Conservation (phyloP, 2,888 invertebrate species). For the Entomobrya proxima region DNA sequence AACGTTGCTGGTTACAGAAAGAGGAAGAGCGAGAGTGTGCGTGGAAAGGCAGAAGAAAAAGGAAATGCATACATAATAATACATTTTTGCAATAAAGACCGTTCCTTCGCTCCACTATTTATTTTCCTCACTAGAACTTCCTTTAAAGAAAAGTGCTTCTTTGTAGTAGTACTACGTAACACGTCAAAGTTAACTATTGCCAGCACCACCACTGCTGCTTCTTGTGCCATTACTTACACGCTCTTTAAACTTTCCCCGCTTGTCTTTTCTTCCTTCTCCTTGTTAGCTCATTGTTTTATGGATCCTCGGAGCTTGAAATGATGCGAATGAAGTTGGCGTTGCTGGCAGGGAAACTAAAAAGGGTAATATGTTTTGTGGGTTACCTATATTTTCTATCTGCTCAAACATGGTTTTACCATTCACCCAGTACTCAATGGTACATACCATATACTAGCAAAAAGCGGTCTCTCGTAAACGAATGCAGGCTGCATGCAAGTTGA, state of each 20-base stretch:
- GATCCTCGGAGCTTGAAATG: not conserved
- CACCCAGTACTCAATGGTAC: not conserved
- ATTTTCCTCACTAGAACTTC: not conserved
- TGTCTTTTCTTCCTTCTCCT: not conserved
- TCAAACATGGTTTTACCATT: not conserved
- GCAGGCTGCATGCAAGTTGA: conserved; percentile 9
- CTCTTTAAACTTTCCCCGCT: not conserved
- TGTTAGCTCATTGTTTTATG: not conserved
- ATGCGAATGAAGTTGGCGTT: not conserved
- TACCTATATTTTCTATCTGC: not conserved
- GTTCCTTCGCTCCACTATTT: not conserved
- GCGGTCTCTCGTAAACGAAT: no score
- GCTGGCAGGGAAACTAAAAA: not conserved
- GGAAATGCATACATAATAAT: conserved; percentile 24
- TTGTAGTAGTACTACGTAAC: no score
- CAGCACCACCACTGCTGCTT: not conserved
- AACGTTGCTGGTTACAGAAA: no score
- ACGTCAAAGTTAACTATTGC: conserved; percentile 6
- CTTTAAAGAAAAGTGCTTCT: not conserved
- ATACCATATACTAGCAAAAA: not conserved
- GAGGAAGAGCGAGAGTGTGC: not conserved
- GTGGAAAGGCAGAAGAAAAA: not conserved
- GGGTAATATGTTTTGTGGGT: not conserved
- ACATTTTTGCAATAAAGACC: not conserved
- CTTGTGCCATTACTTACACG: not conserved